Evolutionary conservation across 2,797 vertebrate species (phyloP).

Genomic region (Acanthiza pusilla): DNA sequence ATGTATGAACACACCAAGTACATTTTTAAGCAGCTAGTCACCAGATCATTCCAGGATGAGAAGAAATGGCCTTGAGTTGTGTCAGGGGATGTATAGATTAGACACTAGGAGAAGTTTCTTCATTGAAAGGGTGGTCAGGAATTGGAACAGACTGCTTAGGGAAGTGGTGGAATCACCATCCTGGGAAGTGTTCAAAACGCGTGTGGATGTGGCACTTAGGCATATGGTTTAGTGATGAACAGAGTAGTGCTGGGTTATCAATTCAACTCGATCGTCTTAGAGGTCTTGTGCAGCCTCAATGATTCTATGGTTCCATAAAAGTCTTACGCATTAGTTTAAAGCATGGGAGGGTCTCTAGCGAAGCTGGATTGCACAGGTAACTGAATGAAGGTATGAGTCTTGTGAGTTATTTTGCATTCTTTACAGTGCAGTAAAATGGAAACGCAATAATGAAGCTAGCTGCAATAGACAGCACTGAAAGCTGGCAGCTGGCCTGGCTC

Average conservation of each 20-base stretch:
- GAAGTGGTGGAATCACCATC: not conserved
- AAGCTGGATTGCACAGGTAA: constrained; percentile 12
- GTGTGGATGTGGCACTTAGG: not conserved
- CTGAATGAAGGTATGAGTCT: constrained; percentile 16
- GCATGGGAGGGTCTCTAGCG: not conserved
- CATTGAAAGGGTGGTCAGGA: not conserved
- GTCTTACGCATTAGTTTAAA: not conserved
- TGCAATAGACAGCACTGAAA: not conserved
- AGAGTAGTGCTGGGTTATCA: not conserved
- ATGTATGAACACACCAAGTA: not conserved
- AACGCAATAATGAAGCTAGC: constrained; percentile 22
- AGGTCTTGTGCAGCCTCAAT: not conserved
- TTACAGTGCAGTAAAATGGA: not conserved
- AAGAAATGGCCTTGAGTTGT: not conserved
- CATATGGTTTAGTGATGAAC: not conserved
- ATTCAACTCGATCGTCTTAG: not conserved
- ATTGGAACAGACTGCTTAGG: not conserved
- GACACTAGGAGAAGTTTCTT: not conserved
- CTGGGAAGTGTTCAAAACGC: not conserved
- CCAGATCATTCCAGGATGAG: not conserved
- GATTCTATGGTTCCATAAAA: not conserved
- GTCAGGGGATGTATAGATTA: not conserved
- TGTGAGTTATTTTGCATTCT: constrained; percentile 16
- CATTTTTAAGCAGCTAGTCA: not conserved
- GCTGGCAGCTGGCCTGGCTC: not conserved